A percentile compares a stretch with the other conserved stretches of the same genome.
Evolutionary conservation across 2,113 vertebrate species (phyloP).

Genomic region (Varanus komodoensis): DNA sequence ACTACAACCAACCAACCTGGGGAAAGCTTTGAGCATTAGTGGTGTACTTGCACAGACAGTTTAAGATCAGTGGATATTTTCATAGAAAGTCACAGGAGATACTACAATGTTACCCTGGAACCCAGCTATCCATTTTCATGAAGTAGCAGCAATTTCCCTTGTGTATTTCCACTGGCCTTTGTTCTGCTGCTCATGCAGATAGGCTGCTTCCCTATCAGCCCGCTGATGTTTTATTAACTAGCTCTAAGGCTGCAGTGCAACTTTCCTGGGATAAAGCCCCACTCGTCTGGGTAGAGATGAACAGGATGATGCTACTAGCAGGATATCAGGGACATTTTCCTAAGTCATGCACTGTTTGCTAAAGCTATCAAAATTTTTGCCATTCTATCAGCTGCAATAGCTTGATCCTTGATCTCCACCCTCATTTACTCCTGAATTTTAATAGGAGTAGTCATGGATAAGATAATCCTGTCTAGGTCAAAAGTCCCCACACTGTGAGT

Average conservation of each 20-base stretch:
- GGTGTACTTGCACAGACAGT: neutral
- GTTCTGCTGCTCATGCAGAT: neutral
- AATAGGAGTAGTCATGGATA: neutral
- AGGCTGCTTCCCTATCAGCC: neutral
- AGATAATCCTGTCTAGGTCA: conserved; percentile 13
- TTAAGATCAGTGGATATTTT: neutral
- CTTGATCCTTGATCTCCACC: neutral
- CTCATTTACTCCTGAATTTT: neutral
- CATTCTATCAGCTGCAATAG: neutral
- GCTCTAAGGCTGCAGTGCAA: neutral
- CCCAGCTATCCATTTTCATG: neutral
- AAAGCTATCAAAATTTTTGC: neutral
- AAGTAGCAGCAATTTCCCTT: neutral
- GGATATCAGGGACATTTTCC: neutral
- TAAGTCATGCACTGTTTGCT: neutral
- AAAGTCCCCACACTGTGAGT: conserved; percentile 38
- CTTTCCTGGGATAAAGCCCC: neutral
- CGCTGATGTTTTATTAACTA: neutral
- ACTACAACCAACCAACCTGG: neutral
- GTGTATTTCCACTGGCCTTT: neutral
- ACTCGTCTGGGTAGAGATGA: neutral
- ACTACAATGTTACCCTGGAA: neutral
- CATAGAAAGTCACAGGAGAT: neutral
- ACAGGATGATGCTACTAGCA: neutral
- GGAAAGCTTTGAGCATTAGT: too few species aligned